Conservation (phyloP, 2,113 vertebrate genomes). For the Dermatemys mawii region DNA sequence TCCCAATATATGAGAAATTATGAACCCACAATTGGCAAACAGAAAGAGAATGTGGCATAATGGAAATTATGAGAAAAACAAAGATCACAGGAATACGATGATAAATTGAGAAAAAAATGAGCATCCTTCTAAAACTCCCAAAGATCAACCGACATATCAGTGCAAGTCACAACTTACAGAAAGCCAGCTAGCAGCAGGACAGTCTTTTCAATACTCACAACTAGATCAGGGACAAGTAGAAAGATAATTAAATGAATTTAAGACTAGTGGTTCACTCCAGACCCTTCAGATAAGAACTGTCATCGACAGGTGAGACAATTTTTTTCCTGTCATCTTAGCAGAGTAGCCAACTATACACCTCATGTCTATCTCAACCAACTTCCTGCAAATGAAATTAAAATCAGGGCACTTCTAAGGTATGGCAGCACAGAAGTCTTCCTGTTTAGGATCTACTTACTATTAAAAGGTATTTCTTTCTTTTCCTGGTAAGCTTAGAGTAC, state of each 20-base stretch:
- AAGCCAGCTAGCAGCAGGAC: neutral
- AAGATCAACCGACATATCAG: neutral
- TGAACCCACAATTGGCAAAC: neutral
- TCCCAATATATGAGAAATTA: neutral
- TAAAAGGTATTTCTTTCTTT: neutral
- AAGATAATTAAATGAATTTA: neutral
- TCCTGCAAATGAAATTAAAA: neutral
- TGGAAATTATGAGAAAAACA: neutral
- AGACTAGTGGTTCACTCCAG: neutral
- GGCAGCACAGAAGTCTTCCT: neutral
- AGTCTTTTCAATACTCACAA: neutral
- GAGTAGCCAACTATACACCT: neutral
- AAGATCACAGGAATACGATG: neutral
- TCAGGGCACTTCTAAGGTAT: neutral
- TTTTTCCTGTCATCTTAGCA: neutral
- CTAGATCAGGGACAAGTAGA: neutral
- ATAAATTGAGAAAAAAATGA: neutral
- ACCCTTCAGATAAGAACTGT: neutral
- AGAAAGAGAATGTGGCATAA: neutral
- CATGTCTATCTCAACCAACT: neutral
- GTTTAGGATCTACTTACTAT: neutral
- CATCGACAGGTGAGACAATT: neutral
- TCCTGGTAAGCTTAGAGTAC: neutral
- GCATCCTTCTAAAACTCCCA: neutral
- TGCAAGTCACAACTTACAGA: neutral